phyloP scores from a whole-genome alignment of 2,113 vertebrate genomes.

The Chloropsis hardwickii region DNA sequence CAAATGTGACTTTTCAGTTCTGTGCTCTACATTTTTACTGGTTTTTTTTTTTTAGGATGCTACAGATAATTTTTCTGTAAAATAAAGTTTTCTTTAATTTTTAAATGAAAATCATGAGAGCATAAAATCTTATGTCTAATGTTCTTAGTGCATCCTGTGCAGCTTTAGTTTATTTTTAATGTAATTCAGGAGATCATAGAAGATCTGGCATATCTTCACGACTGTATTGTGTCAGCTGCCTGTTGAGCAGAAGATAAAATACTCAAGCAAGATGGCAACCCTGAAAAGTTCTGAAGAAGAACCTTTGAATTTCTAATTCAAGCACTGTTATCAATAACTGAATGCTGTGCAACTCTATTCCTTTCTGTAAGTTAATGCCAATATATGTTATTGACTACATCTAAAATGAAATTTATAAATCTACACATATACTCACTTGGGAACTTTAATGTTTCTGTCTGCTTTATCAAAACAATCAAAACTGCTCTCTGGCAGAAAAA shows the following conservation, averaged over 20 bases:
- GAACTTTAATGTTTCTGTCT: neutral
- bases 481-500: neutral
- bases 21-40: neutral
- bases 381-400: neutral
- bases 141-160: neutral
- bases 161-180: constrained; percentile 9
- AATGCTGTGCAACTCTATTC: neutral
- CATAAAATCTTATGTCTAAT: neutral
- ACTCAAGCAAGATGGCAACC: neutral
- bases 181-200: neutral
- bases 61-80: neutral
- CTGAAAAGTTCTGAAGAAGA: neutral
- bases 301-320: neutral
- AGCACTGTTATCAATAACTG: neutral
- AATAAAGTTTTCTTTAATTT: neutral
- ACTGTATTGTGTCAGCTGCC: neutral
- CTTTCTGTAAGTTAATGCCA: neutral
- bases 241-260: neutral
- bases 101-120: neutral
- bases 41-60: neutral
- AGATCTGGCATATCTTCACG: neutral
- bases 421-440: neutral
- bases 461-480: neutral
- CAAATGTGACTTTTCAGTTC: neutral
- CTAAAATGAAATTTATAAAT: neutral